Evolutionary conservation across 2,797 vertebrate genomes (phyloP).

Genomic region (Bufotes viridis): DNA sequence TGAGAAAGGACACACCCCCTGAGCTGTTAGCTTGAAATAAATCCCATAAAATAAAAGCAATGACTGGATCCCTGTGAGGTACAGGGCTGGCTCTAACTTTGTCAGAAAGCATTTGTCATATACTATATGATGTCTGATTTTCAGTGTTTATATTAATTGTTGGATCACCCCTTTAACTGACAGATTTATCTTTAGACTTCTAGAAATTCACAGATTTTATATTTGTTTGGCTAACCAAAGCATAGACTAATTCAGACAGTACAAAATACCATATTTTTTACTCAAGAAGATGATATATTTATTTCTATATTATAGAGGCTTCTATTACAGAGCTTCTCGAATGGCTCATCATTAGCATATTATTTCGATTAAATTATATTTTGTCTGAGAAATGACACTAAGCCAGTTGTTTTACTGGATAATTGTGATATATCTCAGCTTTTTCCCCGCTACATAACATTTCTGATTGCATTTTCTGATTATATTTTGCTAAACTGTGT

Average conservation of each 20-base stretch:
- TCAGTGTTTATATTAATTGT: too few species aligned
- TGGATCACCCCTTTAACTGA: too few species aligned
- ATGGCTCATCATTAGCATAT: background rate
- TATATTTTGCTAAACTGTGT: slow-evolving; percentile 16
- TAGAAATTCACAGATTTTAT: background rate
- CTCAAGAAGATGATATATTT: background rate
- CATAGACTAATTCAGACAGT: too few species aligned
- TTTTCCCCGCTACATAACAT: background rate
- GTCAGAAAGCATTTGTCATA: too few species aligned
- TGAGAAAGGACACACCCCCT: too few species aligned
- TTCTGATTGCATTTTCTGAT: slow-evolving; percentile 19
- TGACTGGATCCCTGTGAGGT: too few species aligned
- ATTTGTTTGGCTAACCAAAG: too few species aligned
- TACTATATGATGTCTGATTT: too few species aligned
- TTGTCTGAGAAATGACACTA: background rate
- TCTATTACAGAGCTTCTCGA: background rate
- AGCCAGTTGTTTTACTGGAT: background rate
- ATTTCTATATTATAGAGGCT: background rate
- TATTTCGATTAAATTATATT: background rate
- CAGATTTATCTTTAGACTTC: too few species aligned
- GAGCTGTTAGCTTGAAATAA: too few species aligned
- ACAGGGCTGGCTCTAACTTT: too few species aligned
- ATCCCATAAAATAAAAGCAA: too few species aligned
- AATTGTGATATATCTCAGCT: background rate
- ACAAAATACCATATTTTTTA: background rate